Evolutionary conservation across 2,797 vertebrate genomes (phyloP), one percentile per base, ranked within the genome.

Genomic region (Tragopan temminckii): DNA sequence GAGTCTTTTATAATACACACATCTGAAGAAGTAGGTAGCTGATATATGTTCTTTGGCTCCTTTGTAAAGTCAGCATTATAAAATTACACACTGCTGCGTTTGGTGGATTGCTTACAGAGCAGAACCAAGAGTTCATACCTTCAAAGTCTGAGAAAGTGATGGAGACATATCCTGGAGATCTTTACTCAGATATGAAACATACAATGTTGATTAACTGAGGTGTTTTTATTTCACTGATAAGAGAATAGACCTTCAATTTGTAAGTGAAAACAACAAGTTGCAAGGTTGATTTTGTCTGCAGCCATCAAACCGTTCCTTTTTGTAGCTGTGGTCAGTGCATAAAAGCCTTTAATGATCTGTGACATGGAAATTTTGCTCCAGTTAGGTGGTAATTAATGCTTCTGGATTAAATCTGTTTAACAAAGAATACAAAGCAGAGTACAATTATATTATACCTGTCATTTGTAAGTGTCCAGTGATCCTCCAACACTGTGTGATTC

Each of bases 381-480:
- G 23, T 59, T 93, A 89, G 75, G 58, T 67, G 21, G 14, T 80
- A 95, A 96, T 95, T 81, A 95, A 85, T 76, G 69, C 36, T 63
- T 64, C 52, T 43, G 45, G 66, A 93, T 95, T 87, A 96, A 95
- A 94, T 78, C 45, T 89, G 14, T 70, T 97, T 77, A 76, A 74
- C 45, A 79, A 82, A 88, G 84, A 75, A 83, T 78, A 70, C 43
- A 90, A 91, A 95, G 58, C 89, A 88, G 58, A 68, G 12, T 69
- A 83, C 33, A 84, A 59, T 79, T 90, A 63, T 58, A 71, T 74
- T 70, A 66, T 83, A 95, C 78, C 84, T 97, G 95, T 84, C 91
- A 67, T 93, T 96, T 94, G 11, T 88, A 91, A 95, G 74, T 93
- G 97, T 97, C 97, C 97, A 46, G 94, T 68, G 86, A 84, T 90